These are phyloP conservation scores for Myrmecophaga tridactyla DNA, from an alignment of 2,113 vertebrate genomes.

Conservation along the genomic window DNA sequence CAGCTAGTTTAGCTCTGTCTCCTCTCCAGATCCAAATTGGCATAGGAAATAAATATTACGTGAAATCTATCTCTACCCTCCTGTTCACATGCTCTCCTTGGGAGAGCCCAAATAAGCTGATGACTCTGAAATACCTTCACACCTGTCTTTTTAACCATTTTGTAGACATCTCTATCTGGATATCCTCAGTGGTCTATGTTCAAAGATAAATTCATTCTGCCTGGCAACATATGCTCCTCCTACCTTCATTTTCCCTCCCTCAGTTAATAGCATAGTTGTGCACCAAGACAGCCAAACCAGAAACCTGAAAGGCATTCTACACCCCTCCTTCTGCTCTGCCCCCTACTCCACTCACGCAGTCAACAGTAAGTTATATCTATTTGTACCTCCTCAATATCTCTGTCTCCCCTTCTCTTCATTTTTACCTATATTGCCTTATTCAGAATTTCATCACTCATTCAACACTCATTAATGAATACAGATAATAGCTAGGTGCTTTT, in stretches of 20 bases:
- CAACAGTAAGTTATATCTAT: background rate
- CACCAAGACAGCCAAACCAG: background rate
- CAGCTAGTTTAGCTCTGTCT: background rate
- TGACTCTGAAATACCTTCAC: background rate
- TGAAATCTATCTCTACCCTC: background rate
- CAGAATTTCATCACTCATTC: background rate
- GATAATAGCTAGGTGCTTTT: background rate
- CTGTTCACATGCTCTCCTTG: background rate
- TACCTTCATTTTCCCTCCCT: background rate
- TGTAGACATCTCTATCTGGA: background rate
- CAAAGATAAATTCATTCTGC: constrained; percentile 10
- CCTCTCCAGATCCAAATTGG: background rate
- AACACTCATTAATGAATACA: background rate
- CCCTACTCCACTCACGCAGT: background rate
- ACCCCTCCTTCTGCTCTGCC: background rate
- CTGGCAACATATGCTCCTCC: background rate
- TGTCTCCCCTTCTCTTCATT: background rate
- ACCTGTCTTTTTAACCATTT: background rate
- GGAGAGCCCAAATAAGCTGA: background rate
- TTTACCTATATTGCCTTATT: background rate
- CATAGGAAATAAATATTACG: background rate
- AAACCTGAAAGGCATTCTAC: background rate
- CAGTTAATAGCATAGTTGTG: background rate
- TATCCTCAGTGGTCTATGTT: background rate
- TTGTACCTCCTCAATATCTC: background rate